phyloP scores from a whole-genome alignment of 2,888 invertebrate genomes.

The Oligia fasciuncula region DNA sequence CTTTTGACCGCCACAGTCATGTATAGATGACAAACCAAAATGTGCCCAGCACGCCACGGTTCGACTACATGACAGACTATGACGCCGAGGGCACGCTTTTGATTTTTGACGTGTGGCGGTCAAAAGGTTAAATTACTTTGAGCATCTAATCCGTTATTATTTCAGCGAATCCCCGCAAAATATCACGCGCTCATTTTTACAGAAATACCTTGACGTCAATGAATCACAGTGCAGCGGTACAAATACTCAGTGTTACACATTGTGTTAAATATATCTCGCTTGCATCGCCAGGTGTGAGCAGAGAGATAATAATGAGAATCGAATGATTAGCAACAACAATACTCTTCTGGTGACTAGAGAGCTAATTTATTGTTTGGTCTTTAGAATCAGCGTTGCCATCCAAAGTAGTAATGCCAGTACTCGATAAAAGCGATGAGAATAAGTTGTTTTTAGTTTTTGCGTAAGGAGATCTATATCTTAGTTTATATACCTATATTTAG shows the following conservation, averaged over 20 bases:
- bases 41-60: no score
- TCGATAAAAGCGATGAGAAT: no score
- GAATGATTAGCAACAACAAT: background rate
- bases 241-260: constrained; percentile 35
- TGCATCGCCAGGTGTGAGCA: constrained; percentile 45
- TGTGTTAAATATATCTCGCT: constrained; percentile 46
- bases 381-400: no score
- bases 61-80: no score
- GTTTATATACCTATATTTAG: no score
- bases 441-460: no score
- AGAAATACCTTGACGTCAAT: constrained; percentile 60
- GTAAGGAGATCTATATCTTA: no score
- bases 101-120: no score
- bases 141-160: constrained; percentile 14
- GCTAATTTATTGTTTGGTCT: background rate
- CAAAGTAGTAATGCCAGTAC: no score
- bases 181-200: constrained; percentile 50
- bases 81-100: no score
- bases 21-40: no score
- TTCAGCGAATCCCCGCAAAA: constrained; percentile 18
- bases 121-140: background rate
- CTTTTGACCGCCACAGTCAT: no score
- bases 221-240: constrained; percentile 63
- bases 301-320: background rate
- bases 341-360: background rate